A percentile compares a stretch with the other conserved stretches of the same genome.
Evolutionary conservation across 2,888 invertebrate genomes (phyloP).

Genomic region (Zaprionus lineosus): DNA sequence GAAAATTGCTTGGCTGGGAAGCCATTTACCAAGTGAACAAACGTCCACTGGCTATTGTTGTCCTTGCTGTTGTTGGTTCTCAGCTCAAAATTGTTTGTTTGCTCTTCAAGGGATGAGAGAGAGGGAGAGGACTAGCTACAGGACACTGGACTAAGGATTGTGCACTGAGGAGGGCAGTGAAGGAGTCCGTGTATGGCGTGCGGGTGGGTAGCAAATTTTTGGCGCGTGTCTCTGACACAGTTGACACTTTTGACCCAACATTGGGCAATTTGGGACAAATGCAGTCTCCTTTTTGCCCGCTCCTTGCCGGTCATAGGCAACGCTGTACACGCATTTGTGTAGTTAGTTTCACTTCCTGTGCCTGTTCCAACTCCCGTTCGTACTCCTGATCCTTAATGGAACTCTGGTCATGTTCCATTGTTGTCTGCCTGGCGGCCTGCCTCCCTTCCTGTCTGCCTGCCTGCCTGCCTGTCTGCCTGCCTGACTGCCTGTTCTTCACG

Average conservation of each 20-base stretch:
- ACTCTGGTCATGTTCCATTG: constrained; percentile 21
- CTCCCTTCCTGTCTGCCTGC: constrained; percentile 14
- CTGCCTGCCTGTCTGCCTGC: no score
- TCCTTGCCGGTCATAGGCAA: background rate
- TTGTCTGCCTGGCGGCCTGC: constrained; percentile 18
- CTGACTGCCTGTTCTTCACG: constrained; percentile 64
- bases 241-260: constrained; percentile 60
- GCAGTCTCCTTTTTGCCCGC: constrained; percentile 7
- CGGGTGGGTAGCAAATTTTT: constrained; percentile 61
- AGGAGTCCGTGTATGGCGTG: no score
- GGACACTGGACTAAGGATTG: no score
- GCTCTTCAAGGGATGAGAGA: constrained; percentile 28
- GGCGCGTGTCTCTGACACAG: constrained; percentile 65
- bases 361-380: constrained; percentile 6
- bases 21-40: constrained; percentile 31
- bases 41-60: constrained; percentile 38
- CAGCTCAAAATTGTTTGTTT: constrained; percentile 21
- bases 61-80: constrained; percentile 15
- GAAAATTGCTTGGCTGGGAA: constrained; percentile 32
- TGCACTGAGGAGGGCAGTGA: no score
- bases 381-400: no score
- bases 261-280: constrained; percentile 26
- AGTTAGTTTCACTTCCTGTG: constrained; percentile 41
- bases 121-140: no score
- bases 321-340: constrained; percentile 52